Evolutionary conservation across 2,113 vertebrate genomes (phyloP).

Genomic region (Dendrocopos noguchii): DNA sequence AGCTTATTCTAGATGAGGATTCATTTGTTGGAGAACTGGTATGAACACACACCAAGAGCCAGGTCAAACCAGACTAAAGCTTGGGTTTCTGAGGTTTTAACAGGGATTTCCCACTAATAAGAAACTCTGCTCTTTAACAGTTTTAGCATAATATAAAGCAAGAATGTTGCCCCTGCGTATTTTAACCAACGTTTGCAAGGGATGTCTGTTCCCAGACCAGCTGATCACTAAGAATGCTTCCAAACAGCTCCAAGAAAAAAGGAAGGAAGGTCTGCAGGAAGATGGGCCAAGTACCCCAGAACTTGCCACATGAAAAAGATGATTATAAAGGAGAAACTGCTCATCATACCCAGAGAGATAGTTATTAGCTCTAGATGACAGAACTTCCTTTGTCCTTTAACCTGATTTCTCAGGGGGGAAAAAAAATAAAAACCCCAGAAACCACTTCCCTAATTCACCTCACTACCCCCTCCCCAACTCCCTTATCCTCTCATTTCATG

Average conservation of each 20-base stretch:
- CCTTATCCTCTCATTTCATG: neutral
- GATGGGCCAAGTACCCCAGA: neutral
- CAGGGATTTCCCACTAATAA: neutral
- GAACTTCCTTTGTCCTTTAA: neutral
- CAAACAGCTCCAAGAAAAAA: neutral
- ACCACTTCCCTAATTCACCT: neutral
- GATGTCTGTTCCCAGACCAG: neutral
- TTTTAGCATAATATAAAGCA: neutral
- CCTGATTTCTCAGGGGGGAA: neutral
- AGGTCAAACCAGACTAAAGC: neutral
- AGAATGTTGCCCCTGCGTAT: neutral
- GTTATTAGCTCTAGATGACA: neutral
- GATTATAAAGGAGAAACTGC: neutral
- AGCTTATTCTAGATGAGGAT: neutral
- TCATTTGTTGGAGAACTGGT: neutral
- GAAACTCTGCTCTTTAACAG: neutral
- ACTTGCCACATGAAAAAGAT: neutral
- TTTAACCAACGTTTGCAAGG: neutral
- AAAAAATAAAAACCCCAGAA: neutral
- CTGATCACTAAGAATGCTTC: neutral
- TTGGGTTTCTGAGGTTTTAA: neutral
- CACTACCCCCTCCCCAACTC: neutral
- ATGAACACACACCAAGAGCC: neutral
- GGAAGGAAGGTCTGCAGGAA: neutral
- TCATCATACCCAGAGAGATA: neutral